Percentiles rank a stretch among this genome's conserved stretches.
phyloP scores from a whole-genome alignment of 2,797 vertebrate species.

The Clangula hyemalis region DNA sequence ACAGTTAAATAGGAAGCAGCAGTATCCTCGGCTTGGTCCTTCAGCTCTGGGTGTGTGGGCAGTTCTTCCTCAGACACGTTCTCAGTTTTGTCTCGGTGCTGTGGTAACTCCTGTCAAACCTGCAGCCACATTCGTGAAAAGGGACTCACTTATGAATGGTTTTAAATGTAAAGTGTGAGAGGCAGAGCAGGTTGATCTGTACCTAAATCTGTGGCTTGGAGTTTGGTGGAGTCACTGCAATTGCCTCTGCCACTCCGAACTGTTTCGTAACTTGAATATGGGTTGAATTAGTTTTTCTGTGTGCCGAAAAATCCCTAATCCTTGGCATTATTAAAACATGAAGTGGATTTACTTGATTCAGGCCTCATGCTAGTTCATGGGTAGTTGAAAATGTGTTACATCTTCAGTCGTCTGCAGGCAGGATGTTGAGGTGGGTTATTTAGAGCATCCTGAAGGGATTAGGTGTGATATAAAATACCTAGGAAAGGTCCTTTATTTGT shows the following conservation, averaged over 20 bases:
- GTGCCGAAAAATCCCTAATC: background rate
- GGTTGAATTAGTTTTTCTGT: background rate
- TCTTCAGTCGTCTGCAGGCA: background rate
- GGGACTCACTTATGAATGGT: background rate
- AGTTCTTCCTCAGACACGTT: background rate
- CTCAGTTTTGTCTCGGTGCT: background rate
- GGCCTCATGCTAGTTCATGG: background rate
- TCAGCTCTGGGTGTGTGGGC: background rate
- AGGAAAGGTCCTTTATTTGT: background rate
- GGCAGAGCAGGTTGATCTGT: background rate
- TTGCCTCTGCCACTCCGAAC: background rate
- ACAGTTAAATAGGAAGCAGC: background rate
- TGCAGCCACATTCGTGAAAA: background rate
- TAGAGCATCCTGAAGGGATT: background rate
- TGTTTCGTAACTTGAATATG: background rate
- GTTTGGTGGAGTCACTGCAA: background rate
- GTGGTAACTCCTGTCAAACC: background rate
- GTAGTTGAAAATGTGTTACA: background rate
- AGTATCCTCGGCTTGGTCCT: background rate
- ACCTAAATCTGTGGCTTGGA: background rate
- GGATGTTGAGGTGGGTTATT: background rate
- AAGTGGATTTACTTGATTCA: background rate
- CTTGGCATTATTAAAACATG: background rate
- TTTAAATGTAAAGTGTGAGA: background rate
- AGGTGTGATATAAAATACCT: background rate